Base-by-base conservation (phyloP, 2,888 invertebrate genomes). In the Limnephilus auricula region DNA sequence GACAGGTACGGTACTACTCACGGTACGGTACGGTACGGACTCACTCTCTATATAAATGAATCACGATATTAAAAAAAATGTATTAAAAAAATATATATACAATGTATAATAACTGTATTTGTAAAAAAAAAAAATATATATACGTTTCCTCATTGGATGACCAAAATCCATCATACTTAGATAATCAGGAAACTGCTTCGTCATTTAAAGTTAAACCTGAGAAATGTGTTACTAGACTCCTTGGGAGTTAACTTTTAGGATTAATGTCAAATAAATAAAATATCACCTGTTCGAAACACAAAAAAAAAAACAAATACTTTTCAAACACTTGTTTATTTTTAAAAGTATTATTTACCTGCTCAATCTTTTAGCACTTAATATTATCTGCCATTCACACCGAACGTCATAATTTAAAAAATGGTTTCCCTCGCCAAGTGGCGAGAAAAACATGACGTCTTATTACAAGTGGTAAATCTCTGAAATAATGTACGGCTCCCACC, bases 401-500 rank as follows among this genome's bases (percentile, higher is more conserved):
- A 37, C 25, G 82, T 82, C 82, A 82, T n/a, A 32, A 82, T 82
- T 65, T 82, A 82, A 82, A 82, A 82, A n/a, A 82, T 82, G 82
- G 32, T 18, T 82, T 82, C 82, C 82, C 82, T 18, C 34, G 32
- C 82, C 37, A 32, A 31, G 82, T 82, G 2, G 34, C 82, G 34
- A 31, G 32, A 82, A 82, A 82, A 34, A 37, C 34, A 82, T 25
- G 32, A 32, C 32, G 45, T 89, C 89, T 37, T 79, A 89, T 79
- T 40, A 31, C 40, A 89, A 40, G 37, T 40, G 79, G 79, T 89
- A 89, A 89, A 89, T 89, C 89, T 89, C 40, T 37, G 40, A 89
- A 89, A 79, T 89, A 79, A 89, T 89, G 89, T 30, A 89, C 89
- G 18, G 18, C 32, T 34, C 79, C 79, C 40, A 40, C 78, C 89